These are phyloP conservation scores for Cenopis cana DNA, from an alignment of 2,888 invertebrate species.

Conservation along the genomic window DNA sequence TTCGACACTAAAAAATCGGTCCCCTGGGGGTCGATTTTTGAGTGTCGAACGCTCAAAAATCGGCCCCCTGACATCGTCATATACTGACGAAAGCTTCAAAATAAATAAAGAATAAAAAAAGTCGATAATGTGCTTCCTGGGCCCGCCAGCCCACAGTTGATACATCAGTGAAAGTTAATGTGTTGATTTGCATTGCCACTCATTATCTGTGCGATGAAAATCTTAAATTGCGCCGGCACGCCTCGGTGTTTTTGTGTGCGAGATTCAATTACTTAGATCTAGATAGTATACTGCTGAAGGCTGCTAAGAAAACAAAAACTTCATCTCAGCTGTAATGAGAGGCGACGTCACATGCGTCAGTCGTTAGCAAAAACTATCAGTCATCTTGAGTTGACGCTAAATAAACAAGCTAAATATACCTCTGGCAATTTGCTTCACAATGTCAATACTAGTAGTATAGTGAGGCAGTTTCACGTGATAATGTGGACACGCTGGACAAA, in stretches of 20 bases:
- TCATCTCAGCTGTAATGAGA: constrained; percentile 61
- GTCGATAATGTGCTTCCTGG: constrained; percentile 70
- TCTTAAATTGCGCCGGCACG: constrained; percentile 76
- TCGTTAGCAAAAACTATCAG: constrained; percentile 29
- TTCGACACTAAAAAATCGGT: too few relatives aligned
- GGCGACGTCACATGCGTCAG: constrained; percentile 35
- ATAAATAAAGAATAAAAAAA: too few relatives aligned
- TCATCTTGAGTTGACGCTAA: constrained; percentile 22
- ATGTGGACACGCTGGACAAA: too few relatives aligned
- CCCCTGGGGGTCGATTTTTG: too few relatives aligned
- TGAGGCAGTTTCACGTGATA: too few relatives aligned
- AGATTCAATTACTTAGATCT: constrained; percentile 76
- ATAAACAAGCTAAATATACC: constrained; percentile 25
- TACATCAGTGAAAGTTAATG: constrained; percentile 78
- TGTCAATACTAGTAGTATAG: neutral
- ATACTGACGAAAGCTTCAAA: too few relatives aligned
- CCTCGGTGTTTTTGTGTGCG: constrained; percentile 72
- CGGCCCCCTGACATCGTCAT: too few relatives aligned
- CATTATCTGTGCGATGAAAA: constrained; percentile 78
- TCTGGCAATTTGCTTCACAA: constrained; percentile 3
- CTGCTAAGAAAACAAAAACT: constrained; percentile 65
- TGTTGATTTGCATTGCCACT: constrained; percentile 73
- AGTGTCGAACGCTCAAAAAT: too few relatives aligned
- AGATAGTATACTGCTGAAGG: constrained; percentile 64
- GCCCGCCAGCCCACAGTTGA: constrained; percentile 66